Evolutionary conservation across 2,797 vertebrate species (phyloP).

Genomic region (Echiichthys vipera): DNA sequence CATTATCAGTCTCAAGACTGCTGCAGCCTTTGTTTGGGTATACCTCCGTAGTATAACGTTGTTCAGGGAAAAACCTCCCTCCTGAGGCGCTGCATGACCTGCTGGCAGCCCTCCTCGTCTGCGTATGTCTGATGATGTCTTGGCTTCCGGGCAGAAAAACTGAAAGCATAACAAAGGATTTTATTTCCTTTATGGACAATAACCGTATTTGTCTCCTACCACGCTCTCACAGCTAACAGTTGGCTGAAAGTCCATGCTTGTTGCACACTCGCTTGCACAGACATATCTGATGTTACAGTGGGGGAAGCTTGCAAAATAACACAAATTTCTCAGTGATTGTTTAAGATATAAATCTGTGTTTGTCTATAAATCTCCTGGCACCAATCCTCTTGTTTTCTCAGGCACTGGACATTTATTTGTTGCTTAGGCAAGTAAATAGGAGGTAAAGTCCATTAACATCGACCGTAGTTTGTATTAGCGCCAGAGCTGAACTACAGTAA

Average conservation of each 20-base stretch:
- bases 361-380: slow-evolving; percentile 24
- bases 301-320: not conserved
- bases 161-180: slow-evolving; percentile 73
- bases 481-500: not conserved
- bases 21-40: slow-evolving; percentile 48
- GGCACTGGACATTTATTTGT: slow-evolving; percentile 1
- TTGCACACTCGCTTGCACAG: slow-evolving; percentile 2
- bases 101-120: slow-evolving; percentile 45
- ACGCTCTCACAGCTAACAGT: not conserved
- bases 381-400: not conserved
- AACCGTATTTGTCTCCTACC: slow-evolving; percentile 50
- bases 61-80: slow-evolving; percentile 37
- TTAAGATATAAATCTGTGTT: not conserved
- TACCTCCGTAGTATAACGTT: slow-evolving; percentile 28
- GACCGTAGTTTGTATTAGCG: slow-evolving; percentile 10
- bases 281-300: not conserved
- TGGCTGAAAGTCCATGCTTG: slow-evolving; percentile 4
- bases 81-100: slow-evolving; percentile 52
- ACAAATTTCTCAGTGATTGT: slow-evolving; percentile 6
- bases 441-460: slow-evolving; percentile 37
- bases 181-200: slow-evolving; percentile 43
- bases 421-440: slow-evolving; percentile 12
- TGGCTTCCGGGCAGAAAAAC: slow-evolving; percentile 36
- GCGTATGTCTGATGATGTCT: slow-evolving; percentile 30
- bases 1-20: slow-evolving; percentile 19